These are phyloP conservation scores for Trilocha varians DNA, from an alignment of 2,888 invertebrate genomes.

Conservation along the genomic window DNA sequence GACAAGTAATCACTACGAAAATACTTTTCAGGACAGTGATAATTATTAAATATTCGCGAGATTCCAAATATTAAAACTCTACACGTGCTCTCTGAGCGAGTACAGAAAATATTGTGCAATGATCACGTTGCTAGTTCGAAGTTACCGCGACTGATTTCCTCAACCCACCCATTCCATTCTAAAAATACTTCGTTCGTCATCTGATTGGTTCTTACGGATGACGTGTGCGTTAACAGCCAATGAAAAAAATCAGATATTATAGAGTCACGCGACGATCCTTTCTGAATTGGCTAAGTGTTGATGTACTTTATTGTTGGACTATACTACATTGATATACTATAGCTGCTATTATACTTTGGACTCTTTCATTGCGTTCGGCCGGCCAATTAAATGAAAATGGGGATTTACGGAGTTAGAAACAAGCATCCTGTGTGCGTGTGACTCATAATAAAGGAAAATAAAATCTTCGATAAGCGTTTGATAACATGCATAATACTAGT, in stretches of 20 bases:
- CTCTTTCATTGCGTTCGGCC: not conserved
- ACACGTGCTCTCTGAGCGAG: slow-evolving; percentile 38
- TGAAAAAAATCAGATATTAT: slow-evolving; percentile 19
- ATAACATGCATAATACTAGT: no score
- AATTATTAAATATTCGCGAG: not conserved
- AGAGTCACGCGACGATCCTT: slow-evolving; percentile 52
- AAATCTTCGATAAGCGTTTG: no score
- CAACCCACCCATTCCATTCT: slow-evolving; percentile 55
- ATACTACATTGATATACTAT: slow-evolving; percentile 11
- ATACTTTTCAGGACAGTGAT: not conserved
- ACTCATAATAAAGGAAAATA: slow-evolving; percentile 23
- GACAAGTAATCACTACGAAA: not conserved
- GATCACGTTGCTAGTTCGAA: slow-evolving; percentile 23
- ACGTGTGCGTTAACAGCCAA: slow-evolving; percentile 54
- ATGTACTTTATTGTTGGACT: slow-evolving; percentile 21
- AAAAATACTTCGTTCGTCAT: slow-evolving; percentile 46
- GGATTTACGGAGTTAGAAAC: slow-evolving; percentile 33
- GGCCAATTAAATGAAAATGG: slow-evolving; percentile 17
- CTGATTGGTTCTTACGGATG: slow-evolving; percentile 46
- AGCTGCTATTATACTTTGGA: not conserved
- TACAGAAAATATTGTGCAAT: slow-evolving; percentile 63
- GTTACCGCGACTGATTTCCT: slow-evolving; percentile 43
- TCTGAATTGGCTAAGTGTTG: slow-evolving; percentile 17
- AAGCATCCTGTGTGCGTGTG: slow-evolving; percentile 23
- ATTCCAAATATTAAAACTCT: slow-evolving; percentile 4